Evolutionary conservation across 2,888 invertebrate genomes (phyloP), one percentile per base, ranked within the genome.

Genomic region (Vanessa cardui): DNA sequence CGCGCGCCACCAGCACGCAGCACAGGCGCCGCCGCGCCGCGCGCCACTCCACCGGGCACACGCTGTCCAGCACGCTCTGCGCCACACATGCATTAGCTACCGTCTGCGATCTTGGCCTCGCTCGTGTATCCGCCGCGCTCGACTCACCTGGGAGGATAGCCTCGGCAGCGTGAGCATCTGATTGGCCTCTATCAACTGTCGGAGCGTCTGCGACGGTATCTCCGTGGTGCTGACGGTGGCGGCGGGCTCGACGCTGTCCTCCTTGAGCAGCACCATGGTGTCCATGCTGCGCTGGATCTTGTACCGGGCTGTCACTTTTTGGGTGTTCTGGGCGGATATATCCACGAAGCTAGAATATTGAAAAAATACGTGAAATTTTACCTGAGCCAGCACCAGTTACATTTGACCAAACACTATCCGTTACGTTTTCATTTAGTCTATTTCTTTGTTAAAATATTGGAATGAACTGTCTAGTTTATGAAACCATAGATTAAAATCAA

Each of bases 31-130:
- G 88, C 50, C 89, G 87, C 26, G 71, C 95, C 66, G 96, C 95
- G 74, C 97, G 95, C 95, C 97, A 96, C 84, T 97, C 97, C 67
- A 96, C 95, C 0, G 99, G 99, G 81, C 99, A 99, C 64, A 99
- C 94, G 8, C 96, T 94, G 81, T 98, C 97, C 77, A 98, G 90
- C 74, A 96, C 92, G 64, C 93, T 94, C 95, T 95, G 83, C 4
- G 50, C 12, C 26, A 26, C 26, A 5, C 26, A 3, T 5, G 26
- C 26, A 26, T 26, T 26, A 26, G 26, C 1, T 26, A 1, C 26
- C 26, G 26, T 26, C n/a, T 21, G 16, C 6, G 15, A n/a, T 8
- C 16, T n/a, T 39, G 58, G 12, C 39, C 2, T 2, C 2, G 9
- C 3, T 9, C 4, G 9, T 12, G 12, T 3, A 4, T 9, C 4